Base-by-base conservation (phyloP, 2,797 vertebrate species). In the Spea hammondii region DNA sequence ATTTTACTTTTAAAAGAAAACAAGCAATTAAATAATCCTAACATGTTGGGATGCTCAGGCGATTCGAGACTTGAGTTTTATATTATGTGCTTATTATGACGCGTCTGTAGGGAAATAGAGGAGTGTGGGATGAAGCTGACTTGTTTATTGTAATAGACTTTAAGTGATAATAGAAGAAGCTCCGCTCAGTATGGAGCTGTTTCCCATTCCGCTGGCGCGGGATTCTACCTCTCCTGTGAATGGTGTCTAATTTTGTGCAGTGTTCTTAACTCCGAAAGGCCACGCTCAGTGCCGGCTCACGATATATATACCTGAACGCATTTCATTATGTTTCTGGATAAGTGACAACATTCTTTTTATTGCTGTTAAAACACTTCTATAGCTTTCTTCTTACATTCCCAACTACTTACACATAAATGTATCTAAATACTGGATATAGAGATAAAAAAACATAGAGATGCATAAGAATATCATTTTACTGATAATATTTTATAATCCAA, bases 61-160 rank as follows among this genome's bases (percentile, higher is more conserved):
- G 14, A 1, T 83, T 83, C 78, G 53, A 82, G 68, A 71, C 80
- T 6, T 3, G 76, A 62, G 76, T 78, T 9, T 71, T 11, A 3
- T 48, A 46, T 75, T 65, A 49, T 84, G 32, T n/a, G 4, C n/a
- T 82, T 84, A 85, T 87, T 17, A 80, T 74, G 65, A 65, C 5
- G 84, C 79, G n/a, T 77, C 66, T 13, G 8, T 17, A 80, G 55
- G 82, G 84, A 80, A 83, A 83, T 65, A 83, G 77, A 85, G 83
- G 47, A 83, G 84, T 69, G 83, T 78, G 69, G 73, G 51, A 77
- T 80, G 80, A 80, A 83, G 84, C 84, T 82, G 62, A 76, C 32
- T 82, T 84, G 85, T 84, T 81, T 74, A 5, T 4, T 85, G 68
- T 17, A 84, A 72, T 74, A 57, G 65, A 71, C 75, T 74, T 76